A percentile compares a stretch with the other conserved stretches of the same genome.
phyloP scores from a whole-genome alignment of 2,888 invertebrate genomes.

The Parnassius apollo region DNA sequence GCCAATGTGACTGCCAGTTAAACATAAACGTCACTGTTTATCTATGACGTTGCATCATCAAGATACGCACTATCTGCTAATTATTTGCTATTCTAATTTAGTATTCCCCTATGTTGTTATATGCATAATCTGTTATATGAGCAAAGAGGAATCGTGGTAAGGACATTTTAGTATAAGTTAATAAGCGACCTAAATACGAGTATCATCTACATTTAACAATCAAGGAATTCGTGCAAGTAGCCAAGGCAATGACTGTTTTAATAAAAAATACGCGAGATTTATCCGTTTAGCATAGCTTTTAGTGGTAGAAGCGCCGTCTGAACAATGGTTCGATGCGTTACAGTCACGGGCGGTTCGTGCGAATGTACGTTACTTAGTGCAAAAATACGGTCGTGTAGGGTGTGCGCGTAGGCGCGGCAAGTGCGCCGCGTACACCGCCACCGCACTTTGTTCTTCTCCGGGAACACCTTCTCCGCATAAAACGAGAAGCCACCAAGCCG shows the following conservation, averaged over 20 bases:
- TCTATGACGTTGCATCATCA: no score
- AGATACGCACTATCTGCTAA: no score
- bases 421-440: slow-evolving; percentile 78
- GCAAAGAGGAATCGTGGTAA: background rate
- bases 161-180: background rate
- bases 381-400: slow-evolving; percentile 74
- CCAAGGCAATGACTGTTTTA: background rate
- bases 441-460: slow-evolving; percentile 76
- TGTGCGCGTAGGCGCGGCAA: slow-evolving; percentile 76
- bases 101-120: no score
- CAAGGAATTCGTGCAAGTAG: background rate
- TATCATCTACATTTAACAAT: no score
- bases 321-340: slow-evolving; percentile 36
- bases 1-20: no score
- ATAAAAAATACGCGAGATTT: slow-evolving; percentile 26
- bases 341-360: slow-evolving; percentile 61
- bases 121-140: background rate
- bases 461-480: slow-evolving; percentile 78
- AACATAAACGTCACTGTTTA: no score
- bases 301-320: slow-evolving; percentile 48
- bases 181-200: background rate
- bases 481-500: slow-evolving; percentile 75
- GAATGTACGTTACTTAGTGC: slow-evolving; percentile 75
- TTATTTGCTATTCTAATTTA: no score
- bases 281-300: slow-evolving; percentile 62